Evolutionary conservation across 2,113 vertebrate genomes (phyloP).

Genomic region (Podarcis raffonei): DNA sequence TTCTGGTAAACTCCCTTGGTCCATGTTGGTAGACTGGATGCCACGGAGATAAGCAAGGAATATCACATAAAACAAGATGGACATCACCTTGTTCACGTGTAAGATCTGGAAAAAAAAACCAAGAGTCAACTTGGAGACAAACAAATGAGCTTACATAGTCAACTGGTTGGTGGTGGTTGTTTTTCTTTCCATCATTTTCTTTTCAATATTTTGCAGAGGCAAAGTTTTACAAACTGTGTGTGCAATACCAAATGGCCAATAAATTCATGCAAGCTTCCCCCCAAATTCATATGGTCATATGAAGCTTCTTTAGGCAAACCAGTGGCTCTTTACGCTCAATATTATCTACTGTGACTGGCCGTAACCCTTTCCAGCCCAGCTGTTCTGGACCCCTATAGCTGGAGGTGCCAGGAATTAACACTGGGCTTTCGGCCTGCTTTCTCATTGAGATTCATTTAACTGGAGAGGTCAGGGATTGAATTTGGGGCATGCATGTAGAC

Average conservation of each 20-base stretch:
- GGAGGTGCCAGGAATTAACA: background rate
- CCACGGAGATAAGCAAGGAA: slow-evolving; percentile 97
- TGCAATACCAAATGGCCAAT: background rate
- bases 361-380: background rate
- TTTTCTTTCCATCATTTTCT: background rate
- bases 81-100: slow-evolving; percentile 99
- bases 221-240: background rate
- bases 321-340: background rate
- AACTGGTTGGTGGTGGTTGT: too few relatives aligned
- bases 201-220: background rate
- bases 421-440: background rate
- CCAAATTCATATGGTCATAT: background rate
- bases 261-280: too few relatives aligned
- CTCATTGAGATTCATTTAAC: background rate
- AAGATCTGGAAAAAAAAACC: slow-evolving; percentile 85
- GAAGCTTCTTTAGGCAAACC: background rate
- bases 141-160: background rate
- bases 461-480: too few relatives aligned
- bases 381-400: background rate
- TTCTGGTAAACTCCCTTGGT: slow-evolving; percentile 86
- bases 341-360: background rate
- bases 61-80: slow-evolving; percentile 98
- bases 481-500: too few relatives aligned
- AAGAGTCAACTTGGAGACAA: slow-evolving; percentile 29
- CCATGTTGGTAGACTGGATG: slow-evolving; percentile 93